phyloP scores from a whole-genome alignment of 2,113 vertebrate species.

The Papio anubis region DNA sequence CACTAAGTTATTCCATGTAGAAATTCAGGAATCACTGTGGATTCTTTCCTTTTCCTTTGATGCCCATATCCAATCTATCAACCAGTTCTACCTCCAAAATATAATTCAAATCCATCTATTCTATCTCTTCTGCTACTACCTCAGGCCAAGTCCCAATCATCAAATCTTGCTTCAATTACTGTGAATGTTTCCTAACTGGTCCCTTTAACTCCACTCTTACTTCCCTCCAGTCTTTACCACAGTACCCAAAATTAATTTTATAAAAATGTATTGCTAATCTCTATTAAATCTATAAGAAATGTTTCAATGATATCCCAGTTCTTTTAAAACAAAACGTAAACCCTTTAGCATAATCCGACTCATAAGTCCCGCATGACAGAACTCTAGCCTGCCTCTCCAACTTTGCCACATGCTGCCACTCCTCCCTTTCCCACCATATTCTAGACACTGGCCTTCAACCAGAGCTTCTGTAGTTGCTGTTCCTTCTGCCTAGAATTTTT shows the following conservation, averaged over 20 bases:
- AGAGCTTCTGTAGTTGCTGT: background rate
- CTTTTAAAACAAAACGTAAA: background rate
- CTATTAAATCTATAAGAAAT: background rate
- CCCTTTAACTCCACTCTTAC: background rate
- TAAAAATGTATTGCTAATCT: background rate
- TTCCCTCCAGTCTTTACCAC: background rate
- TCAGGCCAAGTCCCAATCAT: background rate
- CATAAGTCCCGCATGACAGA: background rate
- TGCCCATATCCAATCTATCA: background rate
- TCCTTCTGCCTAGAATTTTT: background rate
- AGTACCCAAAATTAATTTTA: background rate
- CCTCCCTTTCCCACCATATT: background rate
- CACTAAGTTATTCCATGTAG: background rate
- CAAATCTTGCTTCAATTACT: background rate
- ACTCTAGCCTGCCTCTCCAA: background rate
- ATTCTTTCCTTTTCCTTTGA: background rate
- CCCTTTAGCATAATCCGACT: background rate
- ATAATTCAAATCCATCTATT: background rate
- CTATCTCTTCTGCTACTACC: background rate
- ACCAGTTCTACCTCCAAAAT: slow-evolving; percentile 1
- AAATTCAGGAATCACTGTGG: slow-evolving; percentile 11
- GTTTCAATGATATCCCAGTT: background rate
- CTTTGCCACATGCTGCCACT: background rate
- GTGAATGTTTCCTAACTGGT: background rate
- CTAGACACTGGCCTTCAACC: background rate